Percentiles rank a stretch among this genome's conserved stretches.
These are phyloP conservation scores for Probosciger aterrimus DNA, from an alignment of 2,113 vertebrate genomes.

Conservation along the genomic window DNA sequence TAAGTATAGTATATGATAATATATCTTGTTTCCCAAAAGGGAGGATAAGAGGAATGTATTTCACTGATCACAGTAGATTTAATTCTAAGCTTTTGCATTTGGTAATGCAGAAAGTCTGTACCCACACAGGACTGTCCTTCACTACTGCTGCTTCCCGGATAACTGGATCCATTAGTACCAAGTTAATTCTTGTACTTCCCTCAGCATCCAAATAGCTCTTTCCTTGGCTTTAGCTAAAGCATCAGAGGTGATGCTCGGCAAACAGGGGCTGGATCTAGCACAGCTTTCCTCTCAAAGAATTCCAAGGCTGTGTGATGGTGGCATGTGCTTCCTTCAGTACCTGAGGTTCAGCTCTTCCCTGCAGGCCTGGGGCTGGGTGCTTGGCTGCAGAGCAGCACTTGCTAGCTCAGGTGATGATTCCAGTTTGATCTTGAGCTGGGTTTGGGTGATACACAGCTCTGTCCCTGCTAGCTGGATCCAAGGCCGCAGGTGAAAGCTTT, in stretches of 20 bases:
- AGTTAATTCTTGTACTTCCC: background rate
- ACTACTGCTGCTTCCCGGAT: background rate
- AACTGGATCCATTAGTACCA: background rate
- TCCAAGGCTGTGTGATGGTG: background rate
- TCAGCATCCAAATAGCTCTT: background rate
- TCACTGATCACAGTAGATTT: background rate
- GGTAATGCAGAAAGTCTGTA: background rate
- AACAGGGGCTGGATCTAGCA: accelerated
- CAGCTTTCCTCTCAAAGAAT: background rate
- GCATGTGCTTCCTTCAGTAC: conserved; percentile 23
- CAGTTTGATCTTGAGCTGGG: background rate
- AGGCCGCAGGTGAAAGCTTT: background rate
- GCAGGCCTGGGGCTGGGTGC: background rate
- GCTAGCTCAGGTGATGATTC: background rate
- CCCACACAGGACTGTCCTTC: background rate
- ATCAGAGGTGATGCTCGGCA: background rate
- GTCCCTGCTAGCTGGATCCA: background rate
- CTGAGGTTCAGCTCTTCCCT: background rate
- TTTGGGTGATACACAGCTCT: background rate
- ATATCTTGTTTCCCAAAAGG: conserved; percentile 22
- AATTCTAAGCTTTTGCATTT: background rate
- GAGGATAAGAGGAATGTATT: conserved; percentile 15
- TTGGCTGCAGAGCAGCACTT: background rate
- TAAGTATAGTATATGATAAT: conserved; percentile 37
- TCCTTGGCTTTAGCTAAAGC: background rate